phyloP scores from a whole-genome alignment of 1,140 invertebrate genomes.

The Pinna nobilis region DNA sequence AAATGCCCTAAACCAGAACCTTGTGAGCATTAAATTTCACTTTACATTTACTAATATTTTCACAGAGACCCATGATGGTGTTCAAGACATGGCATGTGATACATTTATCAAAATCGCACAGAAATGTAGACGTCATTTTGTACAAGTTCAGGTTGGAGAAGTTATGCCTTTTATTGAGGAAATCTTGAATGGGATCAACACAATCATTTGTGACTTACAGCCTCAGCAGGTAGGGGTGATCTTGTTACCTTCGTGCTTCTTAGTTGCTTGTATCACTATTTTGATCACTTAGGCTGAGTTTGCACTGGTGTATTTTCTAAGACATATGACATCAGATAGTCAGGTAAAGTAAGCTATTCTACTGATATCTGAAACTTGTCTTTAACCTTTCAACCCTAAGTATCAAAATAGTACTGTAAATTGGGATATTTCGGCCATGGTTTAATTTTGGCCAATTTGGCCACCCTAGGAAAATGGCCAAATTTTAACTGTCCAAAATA shows the following conservation, averaged over 20 bases:
- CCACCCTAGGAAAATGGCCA: too few species aligned
- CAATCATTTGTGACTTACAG: constrained; percentile 99
- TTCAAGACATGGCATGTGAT: constrained; percentile 99
- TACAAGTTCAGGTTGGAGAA: constrained; percentile 96
- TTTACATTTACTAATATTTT: constrained; percentile 34
- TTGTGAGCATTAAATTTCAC: not conserved
- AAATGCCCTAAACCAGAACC: too few species aligned
- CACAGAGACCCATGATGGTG: constrained; percentile 98
- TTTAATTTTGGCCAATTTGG: too few species aligned
- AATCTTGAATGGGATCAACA: constrained; percentile 95
- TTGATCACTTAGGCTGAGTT: not conserved
- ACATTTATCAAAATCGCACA: constrained; percentile 99
- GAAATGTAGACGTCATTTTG: constrained; percentile 98
- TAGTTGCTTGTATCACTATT: not conserved
- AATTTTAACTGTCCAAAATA: too few species aligned
- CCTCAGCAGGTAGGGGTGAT: constrained; percentile 88
- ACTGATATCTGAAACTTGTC: not conserved
- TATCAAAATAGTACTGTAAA: too few species aligned
- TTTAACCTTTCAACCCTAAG: too few species aligned
- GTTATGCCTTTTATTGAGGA: constrained; percentile 99
- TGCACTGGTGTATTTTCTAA: not conserved
- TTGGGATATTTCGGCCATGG: too few species aligned
- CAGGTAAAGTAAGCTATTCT: not conserved
- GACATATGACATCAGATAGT: not conserved
- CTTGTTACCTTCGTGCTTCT: not conserved